phyloP scores from a whole-genome alignment of 2,113 vertebrate genomes.

The Gymnobelideus leadbeateri region DNA sequence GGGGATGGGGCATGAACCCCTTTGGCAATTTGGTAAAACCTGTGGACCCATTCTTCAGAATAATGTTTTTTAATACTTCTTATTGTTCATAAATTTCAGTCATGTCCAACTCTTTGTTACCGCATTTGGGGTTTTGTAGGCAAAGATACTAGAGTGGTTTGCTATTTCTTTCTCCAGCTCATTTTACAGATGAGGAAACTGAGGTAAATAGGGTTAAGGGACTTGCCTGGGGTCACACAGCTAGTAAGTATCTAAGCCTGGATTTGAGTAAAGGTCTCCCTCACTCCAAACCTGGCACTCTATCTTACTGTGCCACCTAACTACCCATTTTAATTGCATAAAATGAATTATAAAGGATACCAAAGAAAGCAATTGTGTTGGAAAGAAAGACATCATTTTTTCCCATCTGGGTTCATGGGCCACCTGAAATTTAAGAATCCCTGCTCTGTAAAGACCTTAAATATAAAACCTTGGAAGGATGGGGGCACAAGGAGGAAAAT shows the following conservation, averaged over 20 bases:
- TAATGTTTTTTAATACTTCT: no score
- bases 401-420: background rate
- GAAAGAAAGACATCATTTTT: background rate
- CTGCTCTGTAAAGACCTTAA: background rate
- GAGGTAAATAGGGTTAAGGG: background rate
- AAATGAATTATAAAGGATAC: background rate
- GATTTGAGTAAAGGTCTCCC: background rate
- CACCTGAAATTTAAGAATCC: background rate
- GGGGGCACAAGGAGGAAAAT: background rate
- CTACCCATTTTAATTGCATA: background rate
- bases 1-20: no score
- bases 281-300: background rate
- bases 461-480: background rate
- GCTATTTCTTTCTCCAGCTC: background rate
- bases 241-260: background rate
- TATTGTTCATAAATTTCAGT: background rate
- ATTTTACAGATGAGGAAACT: background rate
- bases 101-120: background rate
- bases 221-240: background rate
- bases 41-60: no score
- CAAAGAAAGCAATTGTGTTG: background rate
- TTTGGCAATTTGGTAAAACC: no score
- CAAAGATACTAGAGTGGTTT: background rate
- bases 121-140: background rate
- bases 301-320: background rate